phyloP scores from a whole-genome alignment of 2,113 vertebrate genomes.

The Dasypus novemcinctus region DNA sequence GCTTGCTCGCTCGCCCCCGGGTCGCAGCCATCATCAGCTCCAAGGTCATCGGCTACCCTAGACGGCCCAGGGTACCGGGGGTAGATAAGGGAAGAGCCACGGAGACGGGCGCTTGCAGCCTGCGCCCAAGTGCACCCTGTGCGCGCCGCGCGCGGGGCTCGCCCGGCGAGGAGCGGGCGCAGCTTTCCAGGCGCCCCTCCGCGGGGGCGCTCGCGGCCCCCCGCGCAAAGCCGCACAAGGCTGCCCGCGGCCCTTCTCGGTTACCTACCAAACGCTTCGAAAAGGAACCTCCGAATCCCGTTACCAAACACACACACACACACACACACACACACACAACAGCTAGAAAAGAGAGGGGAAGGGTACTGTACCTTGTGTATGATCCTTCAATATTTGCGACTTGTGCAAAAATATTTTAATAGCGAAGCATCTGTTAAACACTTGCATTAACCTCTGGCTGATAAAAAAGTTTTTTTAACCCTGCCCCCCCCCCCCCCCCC shows the following conservation, averaged over 20 bases:
- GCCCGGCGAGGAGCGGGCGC: neutral
- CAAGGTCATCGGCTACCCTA: neutral
- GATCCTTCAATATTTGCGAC: constrained; percentile 76
- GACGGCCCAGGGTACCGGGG: accelerated
- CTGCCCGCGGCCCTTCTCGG: neutral
- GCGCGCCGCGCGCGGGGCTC: neutral
- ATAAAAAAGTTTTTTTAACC: constrained; percentile 79
- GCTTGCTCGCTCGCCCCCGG: neutral
- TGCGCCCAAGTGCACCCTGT: neutral
- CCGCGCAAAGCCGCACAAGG: neutral
- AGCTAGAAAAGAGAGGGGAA: constrained; percentile 44
- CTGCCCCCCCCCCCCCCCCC: constrained; percentile 63
- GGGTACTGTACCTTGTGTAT: constrained; percentile 82
- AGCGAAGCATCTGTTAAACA: constrained; percentile 84
- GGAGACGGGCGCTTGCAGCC: neutral
- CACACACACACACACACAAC: too few species aligned
- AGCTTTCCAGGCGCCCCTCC: neutral
- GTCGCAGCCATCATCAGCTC: neutral
- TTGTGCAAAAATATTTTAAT: constrained; percentile 72
- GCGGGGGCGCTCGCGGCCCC: neutral
- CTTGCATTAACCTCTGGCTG: constrained; percentile 85
- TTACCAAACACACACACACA: too few species aligned
- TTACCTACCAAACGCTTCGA: neutral
- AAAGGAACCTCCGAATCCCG: neutral
- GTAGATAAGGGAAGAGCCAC: neutral